Base-by-base conservation (phyloP, 2,888 invertebrate species). In the Pimpla rufipes region DNA sequence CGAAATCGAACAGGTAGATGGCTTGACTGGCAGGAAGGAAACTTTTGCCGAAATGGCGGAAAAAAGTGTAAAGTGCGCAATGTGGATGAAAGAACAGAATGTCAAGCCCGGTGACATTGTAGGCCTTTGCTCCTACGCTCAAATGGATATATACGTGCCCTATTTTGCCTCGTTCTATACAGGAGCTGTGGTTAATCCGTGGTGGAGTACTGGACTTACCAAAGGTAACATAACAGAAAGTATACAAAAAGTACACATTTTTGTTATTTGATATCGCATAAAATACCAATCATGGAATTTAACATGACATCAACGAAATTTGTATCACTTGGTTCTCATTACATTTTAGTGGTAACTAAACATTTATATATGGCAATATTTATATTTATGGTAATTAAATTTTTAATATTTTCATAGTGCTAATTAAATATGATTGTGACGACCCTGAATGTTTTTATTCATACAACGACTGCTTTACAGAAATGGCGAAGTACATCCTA, bases 161-260 rank as follows among this genome's bases (percentile, higher is more conserved):
- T 23, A 0, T 57, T 29, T 57, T 13, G 89, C 90, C 5, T 79
- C 87, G 0, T 21, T 88, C 5, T 88, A 81, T 7, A 13, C 89
- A 0, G 90, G 89, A 0, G 90, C 90, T 0, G 82, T 87, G 4
- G 87, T 88, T 16, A 91, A 37, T 87, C 88, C 10, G 84, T 89
- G 73, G 81, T 83, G 76, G 83, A 70, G 80, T 80, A 8, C 5
- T 89, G 2, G 71, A 85, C 0, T 76, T 81, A n/a, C 91, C 90
- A 18, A 90, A 90, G 47, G 50, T 57, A 16, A 47, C 6, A 47
- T 3, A 2, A 47, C 5, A 16, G n/a, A 11, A 45, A 13, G 4
- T 45, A 13, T 45, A 42, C n/a, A n/a, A n/a, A n/a, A n/a, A n/a
- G n/a, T n/a, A n/a, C n/a, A n/a, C n/a, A n/a, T n/a, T n/a, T n/a